phyloP scores from a whole-genome alignment of 2,888 invertebrate species.

The Amorpha juglandis region DNA sequence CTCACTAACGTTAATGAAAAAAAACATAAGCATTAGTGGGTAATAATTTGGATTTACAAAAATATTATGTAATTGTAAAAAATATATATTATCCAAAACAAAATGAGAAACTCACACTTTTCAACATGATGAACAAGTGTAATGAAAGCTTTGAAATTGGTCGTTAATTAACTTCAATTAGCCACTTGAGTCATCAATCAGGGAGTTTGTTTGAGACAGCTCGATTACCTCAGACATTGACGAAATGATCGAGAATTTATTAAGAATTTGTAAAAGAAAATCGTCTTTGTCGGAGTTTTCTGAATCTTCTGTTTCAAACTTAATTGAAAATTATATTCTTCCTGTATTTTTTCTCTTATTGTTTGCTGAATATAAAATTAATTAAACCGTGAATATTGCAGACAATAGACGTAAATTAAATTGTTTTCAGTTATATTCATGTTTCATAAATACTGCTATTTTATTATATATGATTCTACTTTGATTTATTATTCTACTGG shows the following conservation, averaged over 20 bases:
- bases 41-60: background rate
- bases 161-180: constrained; percentile 46
- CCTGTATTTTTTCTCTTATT: background rate
- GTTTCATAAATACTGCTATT: background rate
- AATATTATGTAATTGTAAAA: background rate
- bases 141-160: constrained; percentile 12
- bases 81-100: background rate
- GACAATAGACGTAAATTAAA: background rate
- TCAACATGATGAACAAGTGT: constrained; percentile 7
- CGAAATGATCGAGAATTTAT: constrained; percentile 28
- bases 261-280: constrained; percentile 24
- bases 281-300: background rate
- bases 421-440: background rate
- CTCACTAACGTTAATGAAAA: too few relatives aligned
- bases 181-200: constrained; percentile 64
- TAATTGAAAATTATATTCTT: background rate
- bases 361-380: constrained; percentile 1
- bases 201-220: constrained; percentile 48
- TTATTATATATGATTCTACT: too few relatives aligned
- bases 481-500: too few relatives aligned
- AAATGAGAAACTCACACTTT: background rate
- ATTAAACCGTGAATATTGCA: background rate
- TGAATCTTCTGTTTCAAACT: background rate
- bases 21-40: too few relatives aligned
- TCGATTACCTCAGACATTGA: constrained; percentile 50